A percentile compares a stretch with the other conserved stretches of the same genome.
Evolutionary conservation across 2,888 invertebrate genomes (phyloP).

Genomic region (Dorcus hopei): DNA sequence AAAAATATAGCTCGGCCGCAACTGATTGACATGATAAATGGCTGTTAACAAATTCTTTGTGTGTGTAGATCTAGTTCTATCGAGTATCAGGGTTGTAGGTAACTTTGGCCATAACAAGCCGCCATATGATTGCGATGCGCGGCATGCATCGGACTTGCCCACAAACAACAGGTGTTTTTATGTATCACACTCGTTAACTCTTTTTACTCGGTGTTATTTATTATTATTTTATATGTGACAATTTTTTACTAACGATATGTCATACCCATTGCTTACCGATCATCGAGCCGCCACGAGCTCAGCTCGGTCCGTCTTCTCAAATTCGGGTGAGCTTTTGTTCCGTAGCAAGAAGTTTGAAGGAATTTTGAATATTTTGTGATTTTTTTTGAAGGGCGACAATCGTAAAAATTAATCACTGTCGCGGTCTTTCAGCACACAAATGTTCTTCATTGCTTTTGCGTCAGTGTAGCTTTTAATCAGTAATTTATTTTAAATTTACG

Average conservation of each 20-base stretch:
- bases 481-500: too few species aligned
- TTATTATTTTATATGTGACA: constrained; percentile 36
- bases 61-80: constrained; percentile 33
- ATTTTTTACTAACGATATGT: constrained; percentile 26
- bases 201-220: constrained; percentile 33
- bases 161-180: constrained; percentile 39
- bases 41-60: constrained; percentile 33
- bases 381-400: too few species aligned
- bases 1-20: constrained; percentile 26
- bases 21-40: constrained; percentile 35
- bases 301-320: not conserved
- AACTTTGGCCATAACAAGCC: constrained; percentile 36
- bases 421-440: too few species aligned
- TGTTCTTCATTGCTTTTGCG: too few species aligned
- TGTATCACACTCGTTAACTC: constrained; percentile 34
- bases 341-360: too few species aligned
- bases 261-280: constrained; percentile 8
- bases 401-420: too few species aligned
- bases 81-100: constrained; percentile 33
- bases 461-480: too few species aligned
- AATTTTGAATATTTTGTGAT: too few species aligned
- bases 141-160: constrained; percentile 34
- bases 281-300: not conserved
- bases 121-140: constrained; percentile 37
- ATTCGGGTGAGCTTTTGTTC: too few species aligned